These are phyloP conservation scores for Pseudomyrmex pallidus DNA, from an alignment of 1,140 invertebrate species.

Conservation along the genomic window DNA sequence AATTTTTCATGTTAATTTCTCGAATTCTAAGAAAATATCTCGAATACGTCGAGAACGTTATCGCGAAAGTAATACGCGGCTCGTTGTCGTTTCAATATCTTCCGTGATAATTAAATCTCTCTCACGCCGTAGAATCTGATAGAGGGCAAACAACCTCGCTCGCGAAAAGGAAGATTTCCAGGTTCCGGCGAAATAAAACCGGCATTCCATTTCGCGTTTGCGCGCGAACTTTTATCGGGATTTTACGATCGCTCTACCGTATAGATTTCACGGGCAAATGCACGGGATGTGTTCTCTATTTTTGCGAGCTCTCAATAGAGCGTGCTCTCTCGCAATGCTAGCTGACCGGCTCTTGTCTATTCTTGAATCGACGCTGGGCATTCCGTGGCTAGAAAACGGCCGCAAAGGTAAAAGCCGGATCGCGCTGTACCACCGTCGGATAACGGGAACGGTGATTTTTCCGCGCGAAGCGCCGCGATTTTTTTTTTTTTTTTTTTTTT, in stretches of 20 bases:
- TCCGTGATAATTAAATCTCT: conserved; percentile 12
- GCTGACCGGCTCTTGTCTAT: conserved; percentile 75
- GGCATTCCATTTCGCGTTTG: conserved; percentile 17
- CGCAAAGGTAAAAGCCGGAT: conserved; percentile 47
- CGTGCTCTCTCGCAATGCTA: background rate
- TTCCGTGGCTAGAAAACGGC: conserved; percentile 63
- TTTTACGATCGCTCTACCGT: conserved; percentile 33
- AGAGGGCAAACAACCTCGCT: background rate
- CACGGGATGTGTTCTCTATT: conserved; percentile 23
- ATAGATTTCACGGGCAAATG: conserved; percentile 52
- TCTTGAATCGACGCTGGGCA: conserved; percentile 72
- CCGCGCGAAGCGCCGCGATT: background rate
- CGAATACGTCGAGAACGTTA: conserved; percentile 9
- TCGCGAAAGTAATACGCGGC: background rate
- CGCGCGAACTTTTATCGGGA: conserved; percentile 25
- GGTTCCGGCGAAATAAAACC: conserved; percentile 20
- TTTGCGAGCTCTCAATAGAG: conserved; percentile 32
- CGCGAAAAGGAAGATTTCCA: conserved; percentile 19
- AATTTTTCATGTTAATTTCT: too few relatives aligned
- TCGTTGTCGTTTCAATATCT: background rate
- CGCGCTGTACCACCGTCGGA: background rate
- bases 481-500: background rate
- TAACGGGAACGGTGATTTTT: conserved; percentile 19
- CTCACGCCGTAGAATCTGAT: background rate
- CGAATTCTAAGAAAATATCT: background rate